Conservation (phyloP, 2,888 invertebrate genomes). For the Lumbricus terrestris region DNA sequence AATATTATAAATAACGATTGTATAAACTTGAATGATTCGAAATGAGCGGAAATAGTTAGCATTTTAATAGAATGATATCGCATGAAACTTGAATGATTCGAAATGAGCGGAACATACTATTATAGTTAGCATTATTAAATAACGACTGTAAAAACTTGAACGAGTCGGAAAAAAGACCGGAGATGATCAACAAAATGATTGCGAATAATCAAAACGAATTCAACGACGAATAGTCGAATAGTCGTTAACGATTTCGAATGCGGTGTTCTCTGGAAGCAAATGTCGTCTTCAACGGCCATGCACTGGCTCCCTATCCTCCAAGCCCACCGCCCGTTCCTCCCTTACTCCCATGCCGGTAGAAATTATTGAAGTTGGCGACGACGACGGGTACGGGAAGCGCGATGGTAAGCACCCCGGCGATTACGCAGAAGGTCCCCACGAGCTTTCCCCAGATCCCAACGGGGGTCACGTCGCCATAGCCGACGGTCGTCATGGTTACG, state of each 20-base stretch:
- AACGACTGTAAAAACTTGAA: too few relatives aligned
- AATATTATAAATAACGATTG: too few relatives aligned
- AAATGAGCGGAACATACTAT: too few relatives aligned
- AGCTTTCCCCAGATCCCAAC: conserved; percentile 44
- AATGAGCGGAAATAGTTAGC: too few relatives aligned
- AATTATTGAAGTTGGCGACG: conserved; percentile 46
- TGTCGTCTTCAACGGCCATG: background rate
- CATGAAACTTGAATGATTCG: too few relatives aligned
- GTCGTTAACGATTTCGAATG: too few relatives aligned
- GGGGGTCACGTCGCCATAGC: conserved; percentile 45
- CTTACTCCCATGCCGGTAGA: conserved; percentile 44
- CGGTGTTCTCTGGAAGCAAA: background rate
- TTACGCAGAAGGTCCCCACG: conserved; percentile 44
- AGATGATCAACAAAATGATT: too few relatives aligned
- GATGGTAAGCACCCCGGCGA: conserved; percentile 44
- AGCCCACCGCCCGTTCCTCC: conserved; percentile 35
- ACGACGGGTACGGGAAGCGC: conserved; percentile 46
- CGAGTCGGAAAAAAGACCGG: too few relatives aligned
- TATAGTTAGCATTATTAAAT: too few relatives aligned
- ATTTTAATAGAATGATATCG: too few relatives aligned
- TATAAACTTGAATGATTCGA: too few relatives aligned
- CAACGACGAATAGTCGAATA: too few relatives aligned
- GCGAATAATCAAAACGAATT: background rate
- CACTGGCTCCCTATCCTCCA: background rate
- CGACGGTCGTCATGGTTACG: conserved; percentile 50